These are phyloP conservation scores for Takifugu bimaculatus DNA, from an alignment of 2,113 vertebrate species.

Conservation along the genomic window DNA sequence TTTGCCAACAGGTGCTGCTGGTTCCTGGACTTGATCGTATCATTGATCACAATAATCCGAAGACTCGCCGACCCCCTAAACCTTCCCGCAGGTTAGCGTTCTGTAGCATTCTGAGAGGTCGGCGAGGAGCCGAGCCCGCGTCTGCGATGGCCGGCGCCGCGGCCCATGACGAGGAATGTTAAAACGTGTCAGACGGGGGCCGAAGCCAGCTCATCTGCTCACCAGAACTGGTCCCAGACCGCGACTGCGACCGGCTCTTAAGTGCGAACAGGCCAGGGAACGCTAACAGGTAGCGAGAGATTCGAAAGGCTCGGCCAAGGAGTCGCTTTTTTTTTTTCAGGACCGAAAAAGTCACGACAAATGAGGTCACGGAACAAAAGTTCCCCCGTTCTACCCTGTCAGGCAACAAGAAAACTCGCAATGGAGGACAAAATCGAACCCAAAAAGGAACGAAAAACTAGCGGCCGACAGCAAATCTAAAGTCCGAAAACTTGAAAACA, in stretches of 20 bases:
- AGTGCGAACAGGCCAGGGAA: conserved; percentile 36
- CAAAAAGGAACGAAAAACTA: no score
- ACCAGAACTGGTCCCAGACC: conserved; percentile 23
- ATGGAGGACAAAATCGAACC: no score
- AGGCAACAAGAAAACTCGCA: no score
- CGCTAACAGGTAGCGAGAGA: conserved; percentile 62
- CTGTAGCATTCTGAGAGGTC: no score
- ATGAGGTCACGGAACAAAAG: not conserved
- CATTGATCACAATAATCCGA: conserved; percentile 62
- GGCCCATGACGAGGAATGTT: conserved; percentile 76
- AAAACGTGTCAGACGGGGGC: conserved; percentile 64
- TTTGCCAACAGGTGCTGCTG: conserved; percentile 59
- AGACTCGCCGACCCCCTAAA: conserved; percentile 21
- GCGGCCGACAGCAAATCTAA: no score
- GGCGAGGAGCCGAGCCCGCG: not conserved
- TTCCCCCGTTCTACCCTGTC: no score
- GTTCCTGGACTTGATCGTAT: conserved; percentile 30
- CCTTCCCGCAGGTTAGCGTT: no score
- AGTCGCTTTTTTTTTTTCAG: no score
- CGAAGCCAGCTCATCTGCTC: conserved; percentile 74
- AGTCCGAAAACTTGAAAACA: no score
- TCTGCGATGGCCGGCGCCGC: conserved; percentile 26
- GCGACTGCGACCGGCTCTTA: conserved; percentile 22
- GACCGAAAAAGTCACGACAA: no score
- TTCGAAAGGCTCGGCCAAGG: not conserved